Percentiles rank a stretch among this genome's conserved stretches.
Evolutionary conservation across 2,888 invertebrate species (phyloP).

Genomic region (Rhamphomyia laevipes): DNA sequence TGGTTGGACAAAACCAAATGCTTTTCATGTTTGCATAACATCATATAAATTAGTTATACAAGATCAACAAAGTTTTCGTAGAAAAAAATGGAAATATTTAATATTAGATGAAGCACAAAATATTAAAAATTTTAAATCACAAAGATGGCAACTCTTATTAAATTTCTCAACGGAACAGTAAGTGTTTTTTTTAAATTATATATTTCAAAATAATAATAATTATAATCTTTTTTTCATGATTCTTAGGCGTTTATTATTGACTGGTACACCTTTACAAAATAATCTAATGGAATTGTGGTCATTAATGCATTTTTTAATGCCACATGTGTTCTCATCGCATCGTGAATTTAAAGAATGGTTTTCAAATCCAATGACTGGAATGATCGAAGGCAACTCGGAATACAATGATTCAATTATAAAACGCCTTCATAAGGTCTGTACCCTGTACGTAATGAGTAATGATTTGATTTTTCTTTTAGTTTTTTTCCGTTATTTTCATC

Average conservation of each 20-base stretch:
- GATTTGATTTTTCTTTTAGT: slow-evolving; percentile 7
- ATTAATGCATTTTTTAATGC: slow-evolving; percentile 97
- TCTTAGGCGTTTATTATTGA: slow-evolving; percentile 71
- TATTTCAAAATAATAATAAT: neutral
- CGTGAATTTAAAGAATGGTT: slow-evolving; percentile 98
- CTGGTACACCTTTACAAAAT: slow-evolving; percentile 93
- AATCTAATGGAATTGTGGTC: slow-evolving; percentile 96
- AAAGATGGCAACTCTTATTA: slow-evolving; percentile 92
- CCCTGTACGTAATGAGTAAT: slow-evolving; percentile 16
- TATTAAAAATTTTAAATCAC: slow-evolving; percentile 98
- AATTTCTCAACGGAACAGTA: slow-evolving; percentile 88
- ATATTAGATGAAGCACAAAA: slow-evolving; percentile 98
- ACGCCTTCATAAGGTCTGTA: slow-evolving; percentile 72
- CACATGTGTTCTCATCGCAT: slow-evolving; percentile 91
- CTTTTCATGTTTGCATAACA: slow-evolving; percentile 96
- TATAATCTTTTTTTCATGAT: slow-evolving; percentile 8
- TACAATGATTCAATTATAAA: slow-evolving; percentile 83
- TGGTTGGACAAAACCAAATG: slow-evolving; percentile 97
- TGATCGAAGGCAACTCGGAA: slow-evolving; percentile 88
- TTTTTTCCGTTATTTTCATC: too few species aligned
- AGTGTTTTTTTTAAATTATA: slow-evolving; percentile 21
- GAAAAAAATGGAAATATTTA: slow-evolving; percentile 97
- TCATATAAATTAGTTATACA: slow-evolving; percentile 97
- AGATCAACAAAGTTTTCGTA: slow-evolving; percentile 93
- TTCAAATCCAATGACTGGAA: slow-evolving; percentile 90